Percentiles rank a stretch among this genome's conserved stretches.
Conservation (phyloP, 2,113 vertebrate species). For the Colinus virginianus region DNA sequence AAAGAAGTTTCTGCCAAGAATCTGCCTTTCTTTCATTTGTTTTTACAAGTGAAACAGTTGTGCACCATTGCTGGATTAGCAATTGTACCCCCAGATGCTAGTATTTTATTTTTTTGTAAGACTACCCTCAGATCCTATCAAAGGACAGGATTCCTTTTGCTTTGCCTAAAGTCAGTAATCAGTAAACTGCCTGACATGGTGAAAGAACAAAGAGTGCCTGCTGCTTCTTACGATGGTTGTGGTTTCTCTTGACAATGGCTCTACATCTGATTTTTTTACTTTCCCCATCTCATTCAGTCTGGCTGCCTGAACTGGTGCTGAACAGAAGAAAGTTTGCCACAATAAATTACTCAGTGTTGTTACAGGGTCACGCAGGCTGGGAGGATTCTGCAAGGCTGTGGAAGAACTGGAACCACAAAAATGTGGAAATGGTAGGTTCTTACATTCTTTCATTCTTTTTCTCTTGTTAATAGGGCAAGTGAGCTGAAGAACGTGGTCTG, state of each 20-base stretch:
- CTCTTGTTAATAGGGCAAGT: neutral
- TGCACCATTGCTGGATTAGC: slow-evolving; percentile 38
- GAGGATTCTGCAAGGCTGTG: neutral
- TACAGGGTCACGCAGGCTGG: neutral
- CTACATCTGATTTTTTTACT: neutral
- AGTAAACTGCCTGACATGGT: neutral
- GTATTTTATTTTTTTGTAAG: slow-evolving; percentile 28
- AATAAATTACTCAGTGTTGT: slow-evolving; percentile 1
- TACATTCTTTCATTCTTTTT: neutral
- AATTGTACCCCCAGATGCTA: slow-evolving; percentile 19
- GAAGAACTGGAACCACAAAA: slow-evolving; percentile 1
- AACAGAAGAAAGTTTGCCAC: slow-evolving; percentile 29
- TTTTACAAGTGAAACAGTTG: neutral
- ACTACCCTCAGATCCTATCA: slow-evolving; percentile 70
- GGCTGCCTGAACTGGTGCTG: neutral
- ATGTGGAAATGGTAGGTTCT: slow-evolving; percentile 16
- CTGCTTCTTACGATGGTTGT: neutral
- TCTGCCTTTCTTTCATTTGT: neutral
- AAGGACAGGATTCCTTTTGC: slow-evolving; percentile 33
- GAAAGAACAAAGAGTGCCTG: neutral
- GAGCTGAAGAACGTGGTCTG: neutral
- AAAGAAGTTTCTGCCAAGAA: neutral
- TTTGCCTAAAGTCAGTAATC: slow-evolving; percentile 28
- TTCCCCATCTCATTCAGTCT: neutral
- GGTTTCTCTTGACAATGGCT: neutral